Evolutionary conservation across 2,797 vertebrate genomes (phyloP).

Genomic region (Capromys pilorides): DNA sequence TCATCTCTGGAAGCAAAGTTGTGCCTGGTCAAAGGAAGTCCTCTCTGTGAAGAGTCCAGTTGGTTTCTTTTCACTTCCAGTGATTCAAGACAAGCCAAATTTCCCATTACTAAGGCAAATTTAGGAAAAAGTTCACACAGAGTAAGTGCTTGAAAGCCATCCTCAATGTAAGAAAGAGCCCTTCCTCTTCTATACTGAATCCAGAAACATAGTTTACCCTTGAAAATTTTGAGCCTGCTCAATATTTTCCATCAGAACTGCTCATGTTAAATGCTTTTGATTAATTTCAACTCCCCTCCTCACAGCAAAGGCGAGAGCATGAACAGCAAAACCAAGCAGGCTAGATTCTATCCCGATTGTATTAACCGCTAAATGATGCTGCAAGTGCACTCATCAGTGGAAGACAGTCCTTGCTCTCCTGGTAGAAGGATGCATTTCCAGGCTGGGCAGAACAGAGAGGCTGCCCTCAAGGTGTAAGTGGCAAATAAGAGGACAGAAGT

Average conservation of each 20-base stretch:
- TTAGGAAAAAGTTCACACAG: not conserved
- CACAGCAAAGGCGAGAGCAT: not conserved
- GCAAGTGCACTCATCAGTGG: not conserved
- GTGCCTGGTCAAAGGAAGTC: not conserved
- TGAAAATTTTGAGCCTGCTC: slow-evolving; percentile 14
- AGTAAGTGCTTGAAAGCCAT: not conserved
- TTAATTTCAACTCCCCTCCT: not conserved
- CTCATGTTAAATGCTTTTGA: not conserved
- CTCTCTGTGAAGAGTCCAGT: not conserved
- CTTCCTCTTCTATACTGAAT: not conserved
- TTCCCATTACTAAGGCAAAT: slow-evolving; percentile 8
- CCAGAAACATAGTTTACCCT: not conserved
- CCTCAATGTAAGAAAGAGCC: not conserved
- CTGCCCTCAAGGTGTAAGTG: not conserved
- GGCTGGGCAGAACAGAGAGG: not conserved
- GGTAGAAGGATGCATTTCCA: not conserved
- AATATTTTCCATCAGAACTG: not conserved
- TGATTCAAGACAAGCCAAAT: not conserved
- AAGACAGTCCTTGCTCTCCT: not conserved
- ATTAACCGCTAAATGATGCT: not conserved
- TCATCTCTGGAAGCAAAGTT: not conserved
- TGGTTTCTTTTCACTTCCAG: not conserved
- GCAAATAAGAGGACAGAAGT: not conserved
- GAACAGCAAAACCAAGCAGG: not conserved
- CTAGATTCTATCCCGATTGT: not conserved